Evolutionary conservation across 2,888 invertebrate genomes (phyloP).

Genomic region (Oscheius sp.): DNA sequence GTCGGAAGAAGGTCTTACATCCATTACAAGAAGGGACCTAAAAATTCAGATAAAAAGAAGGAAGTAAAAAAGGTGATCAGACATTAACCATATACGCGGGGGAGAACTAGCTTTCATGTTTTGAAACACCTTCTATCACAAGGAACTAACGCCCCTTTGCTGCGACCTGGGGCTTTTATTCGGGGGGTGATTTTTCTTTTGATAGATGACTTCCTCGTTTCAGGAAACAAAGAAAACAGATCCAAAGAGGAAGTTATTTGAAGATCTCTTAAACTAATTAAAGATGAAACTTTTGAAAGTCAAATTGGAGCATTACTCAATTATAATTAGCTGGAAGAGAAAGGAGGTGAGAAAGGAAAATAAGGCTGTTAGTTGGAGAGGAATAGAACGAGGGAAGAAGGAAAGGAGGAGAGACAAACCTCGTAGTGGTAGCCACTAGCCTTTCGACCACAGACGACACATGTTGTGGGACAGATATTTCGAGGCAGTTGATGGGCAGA

Average conservation of each 20-base stretch:
- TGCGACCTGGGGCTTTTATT: background rate
- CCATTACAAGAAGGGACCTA: constrained; percentile 1
- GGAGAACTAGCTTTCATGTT: background rate
- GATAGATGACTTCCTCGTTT: background rate
- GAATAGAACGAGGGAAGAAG: too few relatives aligned
- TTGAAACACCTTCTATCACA: background rate
- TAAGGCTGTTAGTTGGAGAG: too few relatives aligned
- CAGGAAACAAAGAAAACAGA: too few relatives aligned
- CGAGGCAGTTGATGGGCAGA: background rate
- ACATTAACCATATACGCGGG: background rate
- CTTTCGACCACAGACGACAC: constrained; percentile 1
- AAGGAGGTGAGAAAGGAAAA: background rate
- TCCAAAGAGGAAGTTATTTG: too few relatives aligned
- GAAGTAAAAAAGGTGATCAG: background rate
- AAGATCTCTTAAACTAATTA: too few relatives aligned
- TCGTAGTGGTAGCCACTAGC: constrained; percentile 16
- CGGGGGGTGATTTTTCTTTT: too few relatives aligned
- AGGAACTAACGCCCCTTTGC: background rate
- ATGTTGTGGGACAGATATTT: constrained; percentile 6
- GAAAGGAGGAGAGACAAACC: background rate
- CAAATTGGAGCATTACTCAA: too few relatives aligned
- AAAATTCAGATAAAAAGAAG: background rate
- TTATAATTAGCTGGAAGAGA: too few relatives aligned
- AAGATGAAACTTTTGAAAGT: too few relatives aligned
- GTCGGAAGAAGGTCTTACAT: background rate